These are phyloP conservation scores for Xyrauchen texanus DNA, from an alignment of 2,113 vertebrate species.

Conservation along the genomic window DNA sequence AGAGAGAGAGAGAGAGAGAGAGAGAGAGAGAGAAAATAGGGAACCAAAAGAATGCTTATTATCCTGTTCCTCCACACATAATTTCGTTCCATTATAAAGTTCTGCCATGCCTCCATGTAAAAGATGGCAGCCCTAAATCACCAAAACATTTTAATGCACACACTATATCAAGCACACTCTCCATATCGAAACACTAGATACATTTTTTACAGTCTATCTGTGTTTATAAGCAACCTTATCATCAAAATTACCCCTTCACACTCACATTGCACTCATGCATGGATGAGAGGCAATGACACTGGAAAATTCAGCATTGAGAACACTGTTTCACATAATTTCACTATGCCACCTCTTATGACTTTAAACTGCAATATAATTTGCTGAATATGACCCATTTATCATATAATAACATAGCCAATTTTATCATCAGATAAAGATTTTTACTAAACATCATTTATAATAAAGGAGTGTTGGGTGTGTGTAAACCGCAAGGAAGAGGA, in stretches of 20 bases:
- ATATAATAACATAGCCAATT: too few species aligned
- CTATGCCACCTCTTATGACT: too few species aligned
- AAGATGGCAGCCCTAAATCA: constrained; percentile 2
- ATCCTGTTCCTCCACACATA: constrained; percentile 7
- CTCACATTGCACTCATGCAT: constrained; percentile 5
- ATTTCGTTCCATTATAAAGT: not conserved
- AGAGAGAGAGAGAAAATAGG: not conserved
- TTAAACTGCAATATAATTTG: too few species aligned
- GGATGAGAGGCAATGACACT: constrained; percentile 10
- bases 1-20: not conserved
- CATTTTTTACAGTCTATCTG: constrained; percentile 3
- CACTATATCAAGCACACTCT: not conserved
- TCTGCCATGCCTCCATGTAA: constrained; percentile 8
- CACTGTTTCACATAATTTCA: too few species aligned
- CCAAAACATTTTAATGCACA: not conserved
- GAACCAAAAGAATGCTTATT: not conserved
- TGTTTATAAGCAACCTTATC: constrained; percentile 31
- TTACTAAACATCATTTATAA: too few species aligned
- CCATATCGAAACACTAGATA: not conserved
- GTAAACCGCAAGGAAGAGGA: not conserved
- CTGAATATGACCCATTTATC: too few species aligned
- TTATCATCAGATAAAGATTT: too few species aligned
- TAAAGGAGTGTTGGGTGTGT: not conserved
- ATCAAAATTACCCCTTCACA: constrained; percentile 19
- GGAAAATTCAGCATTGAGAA: not conserved